A percentile compares a stretch with the other conserved stretches of the same genome.
Evolutionary conservation across 2,113 vertebrate genomes (phyloP).

Genomic region (Phasianus colchicus): DNA sequence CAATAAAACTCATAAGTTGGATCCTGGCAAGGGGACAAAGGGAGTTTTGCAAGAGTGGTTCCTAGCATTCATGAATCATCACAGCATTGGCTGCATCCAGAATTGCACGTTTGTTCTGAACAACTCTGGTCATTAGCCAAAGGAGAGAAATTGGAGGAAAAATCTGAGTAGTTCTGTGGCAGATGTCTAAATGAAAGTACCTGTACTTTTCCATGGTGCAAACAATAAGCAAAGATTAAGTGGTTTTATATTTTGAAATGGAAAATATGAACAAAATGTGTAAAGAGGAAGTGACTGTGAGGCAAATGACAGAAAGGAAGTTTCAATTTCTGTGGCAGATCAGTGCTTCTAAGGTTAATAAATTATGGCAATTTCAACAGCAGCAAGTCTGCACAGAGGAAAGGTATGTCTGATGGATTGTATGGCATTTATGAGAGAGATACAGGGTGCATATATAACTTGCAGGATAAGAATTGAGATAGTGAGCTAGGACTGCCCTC

Average conservation of each 20-base stretch:
- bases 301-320: background rate
- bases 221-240: background rate
- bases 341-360: background rate
- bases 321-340: constrained; percentile 2
- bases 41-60: background rate
- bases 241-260: background rate
- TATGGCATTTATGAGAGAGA: background rate
- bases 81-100: background rate
- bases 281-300: background rate
- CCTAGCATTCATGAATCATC: background rate
- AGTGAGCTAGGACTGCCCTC: background rate
- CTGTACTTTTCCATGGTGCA: background rate
- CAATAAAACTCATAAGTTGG: background rate
- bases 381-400: background rate
- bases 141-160: background rate
- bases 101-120: background rate
- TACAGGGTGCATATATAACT: background rate
- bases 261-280: background rate
- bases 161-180: background rate
- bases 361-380: background rate
- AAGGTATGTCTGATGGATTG: background rate
- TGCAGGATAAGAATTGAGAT: background rate
- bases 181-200: background rate
- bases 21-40: background rate
- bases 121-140: background rate